Conservation (phyloP, 1,140 invertebrate genomes). For the Drosophila suzukii region DNA sequence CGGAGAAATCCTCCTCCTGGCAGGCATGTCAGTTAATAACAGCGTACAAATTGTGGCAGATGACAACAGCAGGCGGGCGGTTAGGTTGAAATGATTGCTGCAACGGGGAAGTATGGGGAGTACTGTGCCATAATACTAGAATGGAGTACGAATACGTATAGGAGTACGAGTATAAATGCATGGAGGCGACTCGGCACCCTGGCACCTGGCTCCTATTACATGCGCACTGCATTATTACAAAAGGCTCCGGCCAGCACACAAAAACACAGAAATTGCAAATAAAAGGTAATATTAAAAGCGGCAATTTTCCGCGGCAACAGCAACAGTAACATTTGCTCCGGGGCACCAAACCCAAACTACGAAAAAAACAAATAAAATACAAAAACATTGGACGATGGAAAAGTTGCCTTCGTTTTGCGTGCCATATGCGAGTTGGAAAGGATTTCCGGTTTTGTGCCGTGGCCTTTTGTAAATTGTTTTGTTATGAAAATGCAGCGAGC, state of each 20-base stretch:
- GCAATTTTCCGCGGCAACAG: slow-evolving; percentile 74
- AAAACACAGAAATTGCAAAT: slow-evolving; percentile 70
- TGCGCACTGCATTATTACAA: slow-evolving; percentile 80
- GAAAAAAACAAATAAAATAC: slow-evolving; percentile 12
- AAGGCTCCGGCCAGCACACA: slow-evolving; percentile 37
- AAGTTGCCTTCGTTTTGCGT: slow-evolving; percentile 71
- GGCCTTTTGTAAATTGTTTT: slow-evolving; percentile 76
- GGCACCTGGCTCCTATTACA: slow-evolving; percentile 81
- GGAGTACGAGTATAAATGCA: slow-evolving; percentile 54
- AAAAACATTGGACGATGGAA: slow-evolving; percentile 22
- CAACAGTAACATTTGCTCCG: slow-evolving; percentile 45
- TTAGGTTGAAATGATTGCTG: slow-evolving; percentile 67
- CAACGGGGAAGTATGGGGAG: slow-evolving; percentile 40
- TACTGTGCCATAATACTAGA: slow-evolving; percentile 1
- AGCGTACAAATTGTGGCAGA: slow-evolving; percentile 80
- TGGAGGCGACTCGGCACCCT: slow-evolving; percentile 75
- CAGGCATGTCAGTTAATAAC: slow-evolving; percentile 78
- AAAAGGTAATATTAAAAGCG: slow-evolving; percentile 82
- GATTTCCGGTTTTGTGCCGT: slow-evolving; percentile 74
- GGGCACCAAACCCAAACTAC: slow-evolving; percentile 42
- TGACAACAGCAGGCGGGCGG: slow-evolving; percentile 43
- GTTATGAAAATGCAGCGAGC: slow-evolving; percentile 67
- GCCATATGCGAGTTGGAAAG: slow-evolving; percentile 81
- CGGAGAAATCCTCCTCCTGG: slow-evolving; percentile 43
- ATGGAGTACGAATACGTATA: slow-evolving; percentile 18